Evolutionary conservation across 37 sponge, comb jelly and placozoan species (phyloP).

Genomic region (Geodia barretti): DNA sequence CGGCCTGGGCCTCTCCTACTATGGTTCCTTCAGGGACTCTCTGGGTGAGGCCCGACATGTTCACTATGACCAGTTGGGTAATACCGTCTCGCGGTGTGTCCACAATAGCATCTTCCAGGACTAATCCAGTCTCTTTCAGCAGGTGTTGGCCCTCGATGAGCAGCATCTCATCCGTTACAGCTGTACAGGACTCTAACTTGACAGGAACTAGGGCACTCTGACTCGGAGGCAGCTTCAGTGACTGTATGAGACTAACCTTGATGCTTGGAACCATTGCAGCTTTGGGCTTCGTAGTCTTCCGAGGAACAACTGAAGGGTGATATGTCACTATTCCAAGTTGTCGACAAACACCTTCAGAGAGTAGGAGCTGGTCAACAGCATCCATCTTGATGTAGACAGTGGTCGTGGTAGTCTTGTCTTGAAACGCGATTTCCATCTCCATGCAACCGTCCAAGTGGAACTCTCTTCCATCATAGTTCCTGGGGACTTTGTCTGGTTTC

Average conservation of each 20-base stretch:
- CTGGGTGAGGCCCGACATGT: not conserved
- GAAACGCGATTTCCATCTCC: constrained; percentile 60
- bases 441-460: constrained; percentile 53
- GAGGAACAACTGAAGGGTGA: constrained; percentile 1
- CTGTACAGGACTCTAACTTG: not conserved
- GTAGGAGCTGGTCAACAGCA: constrained; percentile 38
- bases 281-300: not conserved
- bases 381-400: constrained; percentile 63
- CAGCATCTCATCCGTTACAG: not conserved
- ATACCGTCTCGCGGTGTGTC: not conserved
- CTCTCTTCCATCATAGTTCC: constrained; percentile 19
- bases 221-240: constrained; percentile 6
- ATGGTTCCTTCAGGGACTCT: not conserved
- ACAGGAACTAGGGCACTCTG: constrained; percentile 14
- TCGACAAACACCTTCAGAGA: constrained; percentile 58
- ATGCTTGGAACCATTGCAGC: constrained; percentile 13
- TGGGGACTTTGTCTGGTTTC: constrained; percentile 46
- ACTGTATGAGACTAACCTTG: constrained; percentile 15
- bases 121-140: not conserved
- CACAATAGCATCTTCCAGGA: not conserved
- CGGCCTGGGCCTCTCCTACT: not conserved
- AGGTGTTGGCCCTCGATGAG: not conserved
- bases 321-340: constrained; percentile 48
- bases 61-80: not conserved
- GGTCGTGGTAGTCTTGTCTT: constrained; percentile 29